phyloP scores from a whole-genome alignment of 2,888 invertebrate species.

The Pycnomerus fuliginosus region DNA sequence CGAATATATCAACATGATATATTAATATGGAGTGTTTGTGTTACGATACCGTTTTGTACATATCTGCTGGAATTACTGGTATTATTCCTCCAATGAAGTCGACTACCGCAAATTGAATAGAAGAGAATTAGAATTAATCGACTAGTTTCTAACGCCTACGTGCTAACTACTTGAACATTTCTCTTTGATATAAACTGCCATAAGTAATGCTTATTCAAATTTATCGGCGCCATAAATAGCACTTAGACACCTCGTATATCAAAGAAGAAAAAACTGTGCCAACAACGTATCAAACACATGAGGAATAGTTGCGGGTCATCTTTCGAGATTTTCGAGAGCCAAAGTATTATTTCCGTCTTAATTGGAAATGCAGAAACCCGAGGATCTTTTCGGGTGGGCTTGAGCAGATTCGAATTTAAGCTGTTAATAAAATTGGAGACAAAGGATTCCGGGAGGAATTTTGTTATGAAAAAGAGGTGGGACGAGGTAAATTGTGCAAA shows the following conservation, averaged over 20 bases:
- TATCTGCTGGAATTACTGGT: conserved; percentile 12
- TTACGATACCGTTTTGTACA: conserved; percentile 20
- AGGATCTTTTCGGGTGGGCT: not conserved
- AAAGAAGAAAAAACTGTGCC: no score
- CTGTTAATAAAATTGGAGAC: no score
- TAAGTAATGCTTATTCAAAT: conserved; percentile 16
- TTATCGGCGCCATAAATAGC: conserved; percentile 14
- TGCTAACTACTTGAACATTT: conserved; percentile 9
- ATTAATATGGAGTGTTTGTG: conserved; percentile 21
- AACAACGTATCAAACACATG: no score
- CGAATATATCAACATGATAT: conserved; percentile 22
- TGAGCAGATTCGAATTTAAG: no score
- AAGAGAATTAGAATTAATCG: conserved; percentile 16
- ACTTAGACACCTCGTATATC: conserved; percentile 9
- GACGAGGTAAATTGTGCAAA: conserved; percentile 34
- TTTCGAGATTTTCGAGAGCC: not conserved
- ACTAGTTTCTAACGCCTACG: conserved; percentile 6
- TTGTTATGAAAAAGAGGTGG: no score
- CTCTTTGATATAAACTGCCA: conserved; percentile 10
- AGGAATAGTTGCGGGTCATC: not conserved
- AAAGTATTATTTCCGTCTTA: conserved; percentile 1
- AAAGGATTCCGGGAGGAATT: no score
- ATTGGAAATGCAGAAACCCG: no score
- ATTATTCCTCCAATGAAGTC: conserved; percentile 10
- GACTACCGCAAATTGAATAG: conserved; percentile 13